Evolutionary conservation across 2,888 invertebrate species (phyloP).

Genomic region (Andrena haemorrhoa): DNA sequence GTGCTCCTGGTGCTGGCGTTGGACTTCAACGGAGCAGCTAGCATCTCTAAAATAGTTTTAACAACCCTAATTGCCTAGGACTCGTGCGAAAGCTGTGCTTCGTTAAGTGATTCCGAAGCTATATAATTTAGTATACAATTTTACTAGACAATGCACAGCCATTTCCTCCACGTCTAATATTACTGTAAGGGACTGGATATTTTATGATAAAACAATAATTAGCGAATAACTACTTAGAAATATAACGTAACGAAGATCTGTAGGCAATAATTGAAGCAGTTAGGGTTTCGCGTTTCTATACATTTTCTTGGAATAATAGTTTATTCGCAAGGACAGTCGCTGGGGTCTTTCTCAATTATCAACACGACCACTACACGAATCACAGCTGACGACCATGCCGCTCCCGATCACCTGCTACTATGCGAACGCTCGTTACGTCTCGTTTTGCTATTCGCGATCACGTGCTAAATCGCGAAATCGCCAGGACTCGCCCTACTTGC

Average conservation of each 20-base stretch:
- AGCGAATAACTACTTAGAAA: slow-evolving; percentile 9
- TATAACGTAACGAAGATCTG: not conserved
- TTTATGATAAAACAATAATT: slow-evolving; percentile 53
- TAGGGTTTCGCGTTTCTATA: not conserved
- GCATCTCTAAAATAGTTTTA: slow-evolving; percentile 84
- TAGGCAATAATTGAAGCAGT: slow-evolving; percentile 19
- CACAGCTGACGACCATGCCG: too few relatives aligned
- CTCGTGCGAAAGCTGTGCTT: slow-evolving; percentile 22
- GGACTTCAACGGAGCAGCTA: slow-evolving; percentile 84
- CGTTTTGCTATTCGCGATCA: too few relatives aligned
- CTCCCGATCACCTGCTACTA: too few relatives aligned
- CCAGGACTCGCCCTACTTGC: too few relatives aligned
- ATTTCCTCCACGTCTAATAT: not conserved
- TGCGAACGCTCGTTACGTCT: too few relatives aligned
- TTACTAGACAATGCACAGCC: slow-evolving; percentile 6
- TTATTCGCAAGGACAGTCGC: too few relatives aligned
- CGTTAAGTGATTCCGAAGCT: not conserved
- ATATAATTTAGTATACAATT: slow-evolving; percentile 12
- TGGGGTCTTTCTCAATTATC: too few relatives aligned
- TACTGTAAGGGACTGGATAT: slow-evolving; percentile 47
- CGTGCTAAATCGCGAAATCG: too few relatives aligned
- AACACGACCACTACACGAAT: too few relatives aligned
- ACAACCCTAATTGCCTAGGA: slow-evolving; percentile 81
- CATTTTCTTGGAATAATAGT: not conserved
- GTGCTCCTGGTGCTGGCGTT: slow-evolving; percentile 77